Evolutionary conservation across 35 echinoderm and acorn worm species (phyloP).

Genomic region (Apostichopus californicus): DNA sequence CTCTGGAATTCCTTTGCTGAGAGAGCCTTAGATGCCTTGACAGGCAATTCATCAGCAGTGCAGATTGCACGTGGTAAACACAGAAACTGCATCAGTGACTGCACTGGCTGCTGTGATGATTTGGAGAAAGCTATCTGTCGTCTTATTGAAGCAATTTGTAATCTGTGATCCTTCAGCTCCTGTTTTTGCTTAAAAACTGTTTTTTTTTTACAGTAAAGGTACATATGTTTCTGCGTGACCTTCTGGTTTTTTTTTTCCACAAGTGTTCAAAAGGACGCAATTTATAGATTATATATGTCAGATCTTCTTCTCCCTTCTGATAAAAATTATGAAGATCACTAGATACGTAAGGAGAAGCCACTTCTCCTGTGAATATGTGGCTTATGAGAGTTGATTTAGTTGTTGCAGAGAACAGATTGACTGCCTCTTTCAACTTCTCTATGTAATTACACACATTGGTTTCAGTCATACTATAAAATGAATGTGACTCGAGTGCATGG

Average conservation of each 20-base stretch:
- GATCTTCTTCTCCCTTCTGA: slow-evolving; percentile 39
- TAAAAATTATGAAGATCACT: slow-evolving; percentile 31
- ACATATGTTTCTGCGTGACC: slow-evolving; percentile 40
- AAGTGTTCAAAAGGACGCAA: slow-evolving; percentile 25
- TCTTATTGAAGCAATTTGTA: slow-evolving; percentile 54
- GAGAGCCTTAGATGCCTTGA: slow-evolving; percentile 28
- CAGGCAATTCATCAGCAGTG: slow-evolving; percentile 33
- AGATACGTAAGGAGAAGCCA: background rate
- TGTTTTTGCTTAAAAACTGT: slow-evolving; percentile 21
- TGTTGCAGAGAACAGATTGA: background rate
- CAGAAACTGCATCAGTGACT: background rate
- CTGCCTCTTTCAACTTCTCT: background rate
- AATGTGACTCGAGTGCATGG: background rate
- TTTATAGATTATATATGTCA: slow-evolving; percentile 35
- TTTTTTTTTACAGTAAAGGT: slow-evolving; percentile 35
- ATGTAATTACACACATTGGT: slow-evolving; percentile 34
- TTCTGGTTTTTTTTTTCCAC: slow-evolving; percentile 18
- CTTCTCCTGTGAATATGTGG: slow-evolving; percentile 45
- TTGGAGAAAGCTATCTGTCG: slow-evolving; percentile 59
- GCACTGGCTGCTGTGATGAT: slow-evolving; percentile 36
- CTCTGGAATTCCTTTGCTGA: background rate
- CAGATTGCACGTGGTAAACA: slow-evolving; percentile 6
- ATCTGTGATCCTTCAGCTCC: slow-evolving; percentile 50
- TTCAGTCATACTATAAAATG: slow-evolving; percentile 20
- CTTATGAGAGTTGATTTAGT: background rate